Base-by-base conservation (phyloP, 1,140 invertebrate species). In the Saccostrea cuccullata region DNA sequence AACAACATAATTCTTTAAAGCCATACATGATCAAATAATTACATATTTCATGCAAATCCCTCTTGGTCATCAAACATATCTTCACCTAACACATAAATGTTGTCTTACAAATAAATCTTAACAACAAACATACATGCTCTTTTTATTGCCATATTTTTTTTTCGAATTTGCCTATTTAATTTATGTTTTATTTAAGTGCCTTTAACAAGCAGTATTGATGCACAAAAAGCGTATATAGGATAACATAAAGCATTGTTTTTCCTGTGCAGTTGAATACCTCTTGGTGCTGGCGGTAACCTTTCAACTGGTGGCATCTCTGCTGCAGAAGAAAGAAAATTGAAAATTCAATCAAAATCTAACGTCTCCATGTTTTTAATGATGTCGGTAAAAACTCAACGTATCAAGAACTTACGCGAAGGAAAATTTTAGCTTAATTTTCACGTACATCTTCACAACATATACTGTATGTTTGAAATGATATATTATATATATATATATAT, bases 201-300 rank as follows among this genome's bases (percentile, higher is more conserved):
- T 64, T 64, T 13, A 30, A 30, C 15, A 77, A 77, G 70, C 70
- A 77, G 70, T 77, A 77, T 77, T 77, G 70, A 77, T 77, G 26
- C 30, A 77, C 26, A 30, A 26, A 36, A 30, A 17, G 17, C 15
- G 20, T 20, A 64, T 20, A 60, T 20, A 13, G 13, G 13, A 60
- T 60, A 13, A 60, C 20, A 60, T 13, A 20, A 15, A 4, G 58
- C 3, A 20, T 4, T 13, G 58, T 60, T 60, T 60, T 60, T 58
- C 56, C 13, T 60, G 58, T 17, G 13, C 58, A 60, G 13, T 1
- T 60, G 58, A 60, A 26, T 73, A 73, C 67, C 67, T 73, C 6
- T 13, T 73, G 70, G 70, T 30, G 26, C 23, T 15, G 70, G 70
- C 3, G 26, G 70, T 13, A 30, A 36, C 23, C 12, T 26, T 47